Evolutionary conservation across 2,888 invertebrate genomes (phyloP), one percentile per base, ranked within the genome.

Genomic region (Cartodere bifasciata): DNA sequence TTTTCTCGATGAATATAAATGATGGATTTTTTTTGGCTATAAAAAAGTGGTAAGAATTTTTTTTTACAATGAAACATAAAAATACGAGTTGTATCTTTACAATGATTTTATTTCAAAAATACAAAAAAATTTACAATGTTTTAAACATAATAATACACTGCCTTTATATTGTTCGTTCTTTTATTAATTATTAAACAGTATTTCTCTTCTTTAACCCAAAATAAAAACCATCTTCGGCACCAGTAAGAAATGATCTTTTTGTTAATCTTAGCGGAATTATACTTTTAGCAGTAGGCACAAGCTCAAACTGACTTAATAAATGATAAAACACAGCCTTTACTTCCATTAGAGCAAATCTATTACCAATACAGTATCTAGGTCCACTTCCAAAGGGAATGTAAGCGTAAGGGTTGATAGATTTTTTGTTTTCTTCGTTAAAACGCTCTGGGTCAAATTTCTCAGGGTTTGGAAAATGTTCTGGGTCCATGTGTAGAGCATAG

Each of bases 311-410:
- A 3, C 34, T 26, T 17, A 54, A 23, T 9, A 53, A 25, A 26
- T 51, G 29, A 23, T 42, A 48, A n/a, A 54, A 39, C 6, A 49
- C 13, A 1, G 36, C 25, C 39, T 53, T 53, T 2, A 36, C 40
- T 40, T 53, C 49, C 35, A 53, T 34, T 3, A 50, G 23, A 5
- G 50, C 54, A 36, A 53, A 53, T 43, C 52, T 40, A 4, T 43
- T 48, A 5, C 72, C 76, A 29, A 76, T 69, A 41, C 76, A 76
- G 45, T 64, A 71, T 32, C 75, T 62, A 2, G 68, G 74, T 3
- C 76, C 76, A 1, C 70, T 6, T 4, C 55, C 55, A 37, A 55
- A 55, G 2, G 55, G 52, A 7, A 52, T 4, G 22, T 47, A 52
- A 0, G 63, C 51, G 23, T 60, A 62, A 1, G 62, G 60, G 9